Percentiles rank a stretch among this genome's conserved stretches.
These are phyloP conservation scores for Halcyon malimbica DNA, from an alignment of 2,113 vertebrate genomes.

Conservation along the genomic window DNA sequence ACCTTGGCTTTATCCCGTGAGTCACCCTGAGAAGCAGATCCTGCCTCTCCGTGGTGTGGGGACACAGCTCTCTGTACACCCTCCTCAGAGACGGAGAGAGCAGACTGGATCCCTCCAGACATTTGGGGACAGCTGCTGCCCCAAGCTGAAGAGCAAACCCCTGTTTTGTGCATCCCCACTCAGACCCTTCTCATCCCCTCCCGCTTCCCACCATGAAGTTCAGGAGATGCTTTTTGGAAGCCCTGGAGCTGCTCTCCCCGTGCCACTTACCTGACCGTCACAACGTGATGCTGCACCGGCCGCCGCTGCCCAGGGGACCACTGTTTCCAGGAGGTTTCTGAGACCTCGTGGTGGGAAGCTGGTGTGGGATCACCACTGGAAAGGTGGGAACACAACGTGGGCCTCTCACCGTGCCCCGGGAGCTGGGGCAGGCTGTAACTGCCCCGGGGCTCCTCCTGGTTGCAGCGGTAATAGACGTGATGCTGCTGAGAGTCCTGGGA, in stretches of 20 bases:
- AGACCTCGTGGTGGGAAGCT: slow-evolving; percentile 66
- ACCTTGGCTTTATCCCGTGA: not conserved
- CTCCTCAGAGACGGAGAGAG: not conserved
- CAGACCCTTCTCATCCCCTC: not conserved
- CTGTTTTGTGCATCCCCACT: not conserved
- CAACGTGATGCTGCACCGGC: slow-evolving; percentile 82
- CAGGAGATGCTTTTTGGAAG: not conserved
- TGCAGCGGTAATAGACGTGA: slow-evolving; percentile 48
- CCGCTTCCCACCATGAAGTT: not conserved
- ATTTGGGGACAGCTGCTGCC: not conserved
- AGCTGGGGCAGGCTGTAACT: slow-evolving; percentile 58
- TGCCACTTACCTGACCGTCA: slow-evolving; percentile 86
- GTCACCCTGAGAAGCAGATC: not conserved
- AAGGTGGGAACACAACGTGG: slow-evolving; percentile 72
- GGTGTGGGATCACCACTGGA: slow-evolving; percentile 72
- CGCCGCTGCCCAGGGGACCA: slow-evolving; percentile 80
- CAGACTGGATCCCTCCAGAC: rapidly evolving
- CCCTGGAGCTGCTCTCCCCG: rapidly evolving
- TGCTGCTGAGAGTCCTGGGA: slow-evolving; percentile 63
- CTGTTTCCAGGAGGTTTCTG: slow-evolving; percentile 80
- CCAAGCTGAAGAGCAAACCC: not conserved
- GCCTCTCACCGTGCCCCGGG: slow-evolving; percentile 68
- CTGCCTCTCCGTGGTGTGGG: not conserved
- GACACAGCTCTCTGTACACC: rapidly evolving
- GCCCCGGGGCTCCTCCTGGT: slow-evolving; percentile 67